phyloP scores from a whole-genome alignment of 2,113 vertebrate genomes.

The Oxyura jamaicensis region DNA sequence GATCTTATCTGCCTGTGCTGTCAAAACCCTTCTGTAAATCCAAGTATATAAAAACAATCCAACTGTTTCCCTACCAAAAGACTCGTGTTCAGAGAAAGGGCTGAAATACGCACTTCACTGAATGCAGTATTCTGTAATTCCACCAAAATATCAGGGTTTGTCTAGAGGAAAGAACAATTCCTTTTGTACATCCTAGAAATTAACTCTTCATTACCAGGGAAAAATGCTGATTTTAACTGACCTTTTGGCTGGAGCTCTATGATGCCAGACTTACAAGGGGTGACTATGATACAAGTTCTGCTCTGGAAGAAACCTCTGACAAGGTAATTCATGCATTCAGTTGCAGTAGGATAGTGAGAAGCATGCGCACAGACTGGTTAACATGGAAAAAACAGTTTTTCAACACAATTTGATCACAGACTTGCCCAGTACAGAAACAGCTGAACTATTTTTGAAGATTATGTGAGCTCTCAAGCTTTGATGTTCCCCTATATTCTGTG shows the following conservation, averaged over 20 bases:
- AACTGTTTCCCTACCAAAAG: not conserved
- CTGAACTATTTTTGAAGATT: not conserved
- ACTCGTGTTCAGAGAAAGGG: not conserved
- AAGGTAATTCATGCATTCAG: not conserved
- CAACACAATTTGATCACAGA: not conserved
- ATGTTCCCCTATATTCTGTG: not conserved
- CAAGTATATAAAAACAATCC: not conserved
- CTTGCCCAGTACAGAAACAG: not conserved
- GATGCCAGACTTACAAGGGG: not conserved
- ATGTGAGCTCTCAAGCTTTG: not conserved
- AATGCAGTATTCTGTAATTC: not conserved
- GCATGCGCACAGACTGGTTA: not conserved
- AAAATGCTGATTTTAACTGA: not conserved
- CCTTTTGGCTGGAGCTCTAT: not conserved
- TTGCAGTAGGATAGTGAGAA: not conserved
- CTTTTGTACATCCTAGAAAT: not conserved
- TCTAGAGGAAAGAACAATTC: not conserved
- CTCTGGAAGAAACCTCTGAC: not conserved
- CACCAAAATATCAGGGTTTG: not conserved
- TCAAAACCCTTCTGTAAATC: not conserved
- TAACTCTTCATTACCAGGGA: not conserved
- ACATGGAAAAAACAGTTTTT: not conserved
- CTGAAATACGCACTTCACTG: not conserved
- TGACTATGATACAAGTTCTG: not conserved
- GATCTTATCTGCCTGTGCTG: not conserved